Percentiles rank a stretch among this genome's conserved stretches.
Conservation (phyloP, 2,888 invertebrate species). For the Tinea semifulvella region DNA sequence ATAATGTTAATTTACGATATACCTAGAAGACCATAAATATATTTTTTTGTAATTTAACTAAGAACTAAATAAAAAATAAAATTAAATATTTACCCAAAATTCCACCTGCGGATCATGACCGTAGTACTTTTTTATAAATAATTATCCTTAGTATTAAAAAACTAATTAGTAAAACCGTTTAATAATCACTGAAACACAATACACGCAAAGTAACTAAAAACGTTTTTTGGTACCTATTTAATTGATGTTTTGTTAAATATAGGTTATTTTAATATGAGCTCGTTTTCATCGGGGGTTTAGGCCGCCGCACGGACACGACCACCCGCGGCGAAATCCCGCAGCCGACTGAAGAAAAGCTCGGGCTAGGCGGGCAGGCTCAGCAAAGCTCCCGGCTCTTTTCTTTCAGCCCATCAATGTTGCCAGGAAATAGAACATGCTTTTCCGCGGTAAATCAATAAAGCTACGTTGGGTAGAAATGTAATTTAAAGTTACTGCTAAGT, state of each 20-base stretch:
- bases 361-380: conserved; percentile 25
- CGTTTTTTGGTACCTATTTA: conserved; percentile 1
- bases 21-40: too few relatives aligned
- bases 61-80: too few relatives aligned
- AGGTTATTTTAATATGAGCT: conserved; percentile 26
- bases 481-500: too few relatives aligned
- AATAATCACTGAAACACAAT: neutral
- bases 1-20: too few relatives aligned
- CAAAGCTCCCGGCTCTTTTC: conserved; percentile 35
- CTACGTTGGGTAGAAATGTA: too few relatives aligned
- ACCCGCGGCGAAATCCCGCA: conserved; percentile 34
- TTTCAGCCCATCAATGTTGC: conserved; percentile 36
- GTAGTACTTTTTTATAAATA: too few relatives aligned
- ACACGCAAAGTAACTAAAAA: conserved; percentile 5
- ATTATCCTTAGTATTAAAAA: too few relatives aligned
- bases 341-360: conserved; percentile 36
- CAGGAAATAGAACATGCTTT: conserved; percentile 25
- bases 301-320: conserved; percentile 15
- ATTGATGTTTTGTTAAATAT: conserved; percentile 6
- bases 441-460: conserved; percentile 18
- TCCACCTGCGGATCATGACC: too few relatives aligned
- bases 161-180: too few relatives aligned
- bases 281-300: conserved; percentile 19
- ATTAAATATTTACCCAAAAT: too few relatives aligned
- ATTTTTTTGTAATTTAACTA: too few relatives aligned